phyloP scores from a whole-genome alignment of 2,888 invertebrate genomes.

The Agrotis ipsilon region DNA sequence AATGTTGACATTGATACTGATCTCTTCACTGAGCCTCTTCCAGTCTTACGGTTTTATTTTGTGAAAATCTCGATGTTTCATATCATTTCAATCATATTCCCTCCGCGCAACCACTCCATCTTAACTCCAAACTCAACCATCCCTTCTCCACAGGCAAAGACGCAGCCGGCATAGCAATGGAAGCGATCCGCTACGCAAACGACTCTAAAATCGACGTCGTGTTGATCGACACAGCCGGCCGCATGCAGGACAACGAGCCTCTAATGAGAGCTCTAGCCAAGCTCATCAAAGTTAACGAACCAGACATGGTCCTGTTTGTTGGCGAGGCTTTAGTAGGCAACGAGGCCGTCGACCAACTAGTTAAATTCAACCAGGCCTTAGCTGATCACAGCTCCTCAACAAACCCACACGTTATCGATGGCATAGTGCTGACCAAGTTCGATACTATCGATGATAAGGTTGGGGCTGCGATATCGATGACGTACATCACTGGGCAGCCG shows the following conservation, averaged over 20 bases:
- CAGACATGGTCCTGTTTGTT: slow-evolving; percentile 99
- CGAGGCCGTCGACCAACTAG: slow-evolving; percentile 99
- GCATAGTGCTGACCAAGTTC: slow-evolving; percentile 99
- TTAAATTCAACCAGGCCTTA: slow-evolving; percentile 99
- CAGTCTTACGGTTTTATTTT: no score
- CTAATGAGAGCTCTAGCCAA: slow-evolving; percentile 99
- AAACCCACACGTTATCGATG: slow-evolving; percentile 98
- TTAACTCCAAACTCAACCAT: no score
- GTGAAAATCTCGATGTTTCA: no score
- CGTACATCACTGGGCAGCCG: slow-evolving; percentile 99
- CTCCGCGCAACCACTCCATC: no score
- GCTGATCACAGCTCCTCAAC: slow-evolving; percentile 96
- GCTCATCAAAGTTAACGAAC: slow-evolving; percentile 98
- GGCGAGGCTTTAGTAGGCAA: slow-evolving; percentile 99
- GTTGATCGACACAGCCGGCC: slow-evolving; percentile 99
- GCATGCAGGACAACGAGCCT: slow-evolving; percentile 99
- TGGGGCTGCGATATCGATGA: slow-evolving; percentile 99
- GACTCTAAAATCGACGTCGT: slow-evolving; percentile 97
- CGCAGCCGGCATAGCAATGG: slow-evolving; percentile 99
- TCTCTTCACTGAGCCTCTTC: no score
- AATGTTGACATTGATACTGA: no score
- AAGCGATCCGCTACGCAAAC: slow-evolving; percentile 97
- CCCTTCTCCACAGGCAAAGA: slow-evolving; percentile 94
- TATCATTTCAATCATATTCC: no score
- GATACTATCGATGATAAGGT: slow-evolving; percentile 99